Evolutionary conservation across 2,113 vertebrate genomes (phyloP), one percentile per base, ranked within the genome.

Genomic region (Mesocricetus auratus): DNA sequence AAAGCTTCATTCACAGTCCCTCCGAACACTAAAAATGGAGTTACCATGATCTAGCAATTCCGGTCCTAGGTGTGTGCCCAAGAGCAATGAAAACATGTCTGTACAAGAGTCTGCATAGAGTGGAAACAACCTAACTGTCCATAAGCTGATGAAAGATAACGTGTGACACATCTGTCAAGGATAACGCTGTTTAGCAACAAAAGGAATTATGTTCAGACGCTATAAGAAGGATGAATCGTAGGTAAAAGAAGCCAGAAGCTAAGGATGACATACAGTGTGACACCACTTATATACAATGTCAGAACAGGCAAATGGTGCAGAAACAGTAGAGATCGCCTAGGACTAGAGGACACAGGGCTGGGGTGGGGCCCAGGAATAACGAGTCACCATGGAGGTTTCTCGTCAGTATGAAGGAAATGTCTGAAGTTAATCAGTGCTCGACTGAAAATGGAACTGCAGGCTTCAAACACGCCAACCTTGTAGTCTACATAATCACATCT

Each of bases 361-460:
- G 9, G 21, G 3, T 11, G 7, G 22, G 85, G 33, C 50, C 17
- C n/a, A 17, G 47, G 21, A n/a, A n/a, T n/a, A 60, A 50, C 31
- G 17, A 92, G 42, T 66, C 53, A 45, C 58, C 53, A 15, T 31
- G 68, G 36, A 90, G 36, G 42, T 69, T 96, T 95, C 62, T 89
- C 82, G 82, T 0, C 13, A 45, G 47, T 4, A 56, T 87, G 86
- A 96, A 89, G n/a, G 71, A 88, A 96, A 91, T 62, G 66, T 87
- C 42, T 42, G 94, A 94, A 78, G 42, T 89, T 77, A 90, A 94
- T 75, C 36, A 75, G 58, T n/a, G n/a, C n/a, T n/a, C n/a, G 39
- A 47, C 21, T 78, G 79, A 58, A 97, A 93, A 88, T 0, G 50
- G 60, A 83, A 62, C 5, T 47, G 16, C 50, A 85, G 3, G 60